Evolutionary conservation across 2,113 vertebrate species (phyloP), one percentile per base, ranked within the genome.

Genomic region (Lasiurus cinereus): DNA sequence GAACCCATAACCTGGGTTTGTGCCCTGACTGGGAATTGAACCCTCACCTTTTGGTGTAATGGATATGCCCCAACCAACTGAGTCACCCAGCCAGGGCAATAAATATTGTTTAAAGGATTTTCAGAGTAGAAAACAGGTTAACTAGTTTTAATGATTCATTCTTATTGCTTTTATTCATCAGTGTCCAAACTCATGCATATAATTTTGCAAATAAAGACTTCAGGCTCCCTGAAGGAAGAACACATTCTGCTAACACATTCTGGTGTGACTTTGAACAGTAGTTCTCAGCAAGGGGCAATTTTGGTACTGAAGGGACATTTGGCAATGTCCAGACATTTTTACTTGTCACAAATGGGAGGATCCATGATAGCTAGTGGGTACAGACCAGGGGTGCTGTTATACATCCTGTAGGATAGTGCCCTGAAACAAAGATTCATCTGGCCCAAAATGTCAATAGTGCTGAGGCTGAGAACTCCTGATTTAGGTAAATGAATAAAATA

Each of bases 141-240:
- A 43, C 3, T 43, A 7, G 39, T 19, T 27, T 70, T 87, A 54
- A 33, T 1, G 8, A 64, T 50, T 83, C 18, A 16, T 43, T 31
- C 16, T 54, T 79, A 21, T 54, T 78, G 87, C 21, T 9, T 46
- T 74, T 21, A 67, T 39, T 86, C 27, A 78, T 50, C 83, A 36
- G 39, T 50, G 10, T 64, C 70, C 31, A 69, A 78, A 93, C 90
- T 87, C 33, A 76, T 46, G 39, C 19, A 43, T 29, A 66, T 79
- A 85, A 24, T 76, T 59, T 79, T 91, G 12, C n/a, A 90, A 22
- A 73, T 33, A 72, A 95, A 84, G 73, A 52, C 27, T n/a, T 59
- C 13, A 54, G 29, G 5, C 10, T 29, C 27, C 48, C 24, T 29
- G 43, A 95, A 83, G 43, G 33, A 22, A 74, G 78, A 83, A 64